Base-by-base conservation (phyloP, 2,888 invertebrate genomes). In the Dexiosoma caninum region DNA sequence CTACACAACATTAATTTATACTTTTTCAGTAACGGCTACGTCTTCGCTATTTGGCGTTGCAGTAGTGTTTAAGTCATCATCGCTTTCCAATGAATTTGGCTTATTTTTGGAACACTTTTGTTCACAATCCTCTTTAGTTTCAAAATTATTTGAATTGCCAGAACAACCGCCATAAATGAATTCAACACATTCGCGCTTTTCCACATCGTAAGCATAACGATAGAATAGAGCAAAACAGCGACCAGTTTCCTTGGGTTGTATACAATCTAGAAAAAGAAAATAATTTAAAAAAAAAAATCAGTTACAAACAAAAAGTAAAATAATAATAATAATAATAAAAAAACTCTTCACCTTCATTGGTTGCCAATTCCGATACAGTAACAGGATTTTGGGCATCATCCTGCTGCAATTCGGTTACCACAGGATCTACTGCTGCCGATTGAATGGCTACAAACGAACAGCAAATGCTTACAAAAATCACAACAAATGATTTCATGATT, bases 131-230 rank as follows among this genome's bases (percentile, higher is more conserved):
- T 93, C 92, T 55, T 90, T 90, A 1, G 92, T 92, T 59, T 93
- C 91, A 87, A 96, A 96, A 86, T 95, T 95, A 88, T 96, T 96
- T 83, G 92, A 92, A 86, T 96, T 96, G n/a, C 95, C 96, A 60
- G 94, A 91, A 84, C 94, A 94, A 7, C 94, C 94, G 10, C 95
- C 95, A 87, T 94, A 97, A 66, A 92, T 91, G 88, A 97, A 97
- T 60, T 94, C 92, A 57, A 93, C 91, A 87, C 97, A 97, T 87
- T 92, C 51, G 1, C 84, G 76, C 10, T 78, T 86, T 16, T 88
- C 88, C 81, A 87, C 82, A 82, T 87, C 88, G 84, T 84, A 88
- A 76, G 87, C 87, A 44, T 69, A 88, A 49, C 87, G 87, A 81
- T 86, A 84, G 83, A 88, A 87, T 4, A 87, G 80, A 0, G 94